These are phyloP conservation scores for Coenonympha glycerion DNA, from an alignment of 2,888 invertebrate genomes.

Conservation along the genomic window DNA sequence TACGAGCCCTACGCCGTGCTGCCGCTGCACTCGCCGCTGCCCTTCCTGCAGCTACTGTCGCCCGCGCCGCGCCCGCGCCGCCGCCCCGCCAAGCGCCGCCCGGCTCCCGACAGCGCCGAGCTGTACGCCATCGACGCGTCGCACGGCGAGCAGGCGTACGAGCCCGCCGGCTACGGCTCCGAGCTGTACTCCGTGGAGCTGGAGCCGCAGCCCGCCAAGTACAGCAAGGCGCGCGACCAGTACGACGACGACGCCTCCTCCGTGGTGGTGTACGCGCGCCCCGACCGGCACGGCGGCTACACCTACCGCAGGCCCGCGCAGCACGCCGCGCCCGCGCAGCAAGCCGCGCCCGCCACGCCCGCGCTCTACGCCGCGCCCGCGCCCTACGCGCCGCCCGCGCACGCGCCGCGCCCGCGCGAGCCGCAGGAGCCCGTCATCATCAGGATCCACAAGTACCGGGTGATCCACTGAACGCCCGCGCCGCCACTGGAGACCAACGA, in stretches of 20 bases:
- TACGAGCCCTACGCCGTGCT: constrained; percentile 50
- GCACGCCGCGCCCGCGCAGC: constrained; percentile 28
- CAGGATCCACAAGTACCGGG: constrained; percentile 55
- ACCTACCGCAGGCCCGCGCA: constrained; percentile 44
- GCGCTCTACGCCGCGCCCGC: neutral
- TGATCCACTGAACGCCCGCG: constrained; percentile 32
- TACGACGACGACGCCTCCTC: constrained; percentile 35
- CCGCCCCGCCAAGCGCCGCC: neutral
- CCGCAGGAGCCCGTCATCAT: constrained; percentile 45
- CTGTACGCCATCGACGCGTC: constrained; percentile 17
- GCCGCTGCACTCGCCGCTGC: constrained; percentile 54
- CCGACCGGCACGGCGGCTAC: constrained; percentile 52
- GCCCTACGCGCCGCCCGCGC: neutral
- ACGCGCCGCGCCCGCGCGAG: constrained; percentile 19
- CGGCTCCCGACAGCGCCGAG: constrained; percentile 15
- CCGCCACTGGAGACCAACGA: neutral
- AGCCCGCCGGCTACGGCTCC: constrained; percentile 33
- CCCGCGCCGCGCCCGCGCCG: constrained; percentile 26
- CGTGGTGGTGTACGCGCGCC: constrained; percentile 57
- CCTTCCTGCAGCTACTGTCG: constrained; percentile 48
- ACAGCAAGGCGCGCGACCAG: constrained; percentile 23
- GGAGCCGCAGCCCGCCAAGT: constrained; percentile 20
- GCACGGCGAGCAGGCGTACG: constrained; percentile 19
- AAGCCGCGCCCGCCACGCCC: neutral
- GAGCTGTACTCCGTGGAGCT: constrained; percentile 32